Base-by-base conservation (phyloP, 2,888 invertebrate species). In the Thereva nobilitata region DNA sequence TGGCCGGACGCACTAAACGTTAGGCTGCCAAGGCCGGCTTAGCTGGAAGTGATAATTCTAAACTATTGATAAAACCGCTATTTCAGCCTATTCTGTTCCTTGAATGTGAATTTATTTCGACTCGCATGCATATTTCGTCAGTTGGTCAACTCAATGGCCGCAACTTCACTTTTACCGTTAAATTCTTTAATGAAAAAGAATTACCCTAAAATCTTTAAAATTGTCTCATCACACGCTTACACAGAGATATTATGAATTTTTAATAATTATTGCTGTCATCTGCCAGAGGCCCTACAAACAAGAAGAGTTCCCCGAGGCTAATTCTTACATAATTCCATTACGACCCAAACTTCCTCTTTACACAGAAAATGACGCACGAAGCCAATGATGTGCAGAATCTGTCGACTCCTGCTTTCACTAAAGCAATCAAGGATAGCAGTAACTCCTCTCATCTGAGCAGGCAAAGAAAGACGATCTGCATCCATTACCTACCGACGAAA, bases 261-360 rank as follows among this genome's bases (percentile, higher is more conserved):
- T 41, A 55, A 12, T 23, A 55, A 55, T 55, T 12, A 55, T 41
- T 41, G 38, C 23, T 41, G 55, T 40, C 38, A 40, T 41, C 41
- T 12, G 38, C 55, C 38, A 55, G 38, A 9, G 55, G 23, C 55
- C 8, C 55, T 41, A 12, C 42, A 37, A 55, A 12, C 12, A 55
- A 55, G 41, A 23, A 23, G 23, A 12, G 10, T 41, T 55, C 23
- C 12, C 40, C 37, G 41, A 23, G 23, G 40, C 55, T 12, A 41
- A 42, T n/a, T 23, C 23, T 23, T 23, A 23, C 23, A 23, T 23
- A 23, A 23, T 23, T 23, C 2, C 23, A 23, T 23, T 23, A 23
- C 23, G 23, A 23, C 23, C 23, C 23, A 23, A 23, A 23, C 2
- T 23, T 23, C 23, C 23, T 23, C 1, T 23, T 23, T 23, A 23